Base-by-base conservation (phyloP, 2,113 vertebrate species). In the Calyptomena viridis region DNA sequence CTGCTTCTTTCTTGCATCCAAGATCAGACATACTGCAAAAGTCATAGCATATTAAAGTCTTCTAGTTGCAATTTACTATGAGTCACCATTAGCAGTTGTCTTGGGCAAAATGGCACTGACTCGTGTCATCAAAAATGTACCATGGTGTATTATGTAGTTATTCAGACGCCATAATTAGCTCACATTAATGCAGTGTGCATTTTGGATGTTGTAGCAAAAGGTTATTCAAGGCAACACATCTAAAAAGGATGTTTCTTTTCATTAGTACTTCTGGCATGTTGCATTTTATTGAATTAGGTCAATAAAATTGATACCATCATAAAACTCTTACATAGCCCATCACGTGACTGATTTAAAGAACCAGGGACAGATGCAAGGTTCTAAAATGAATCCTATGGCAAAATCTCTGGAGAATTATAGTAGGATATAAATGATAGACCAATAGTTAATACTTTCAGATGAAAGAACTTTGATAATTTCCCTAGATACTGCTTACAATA, bases 211-310 rank as follows among this genome's bases (percentile, higher is more conserved):
- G 50, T 42, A 79, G 30, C 28, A 78, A 89, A 89, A 68, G 58
- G 31, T 83, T 87, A 68, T 75, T 89, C 27, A 85, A 62, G 58
- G 60, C 30, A 81, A 46, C 2, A 88, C 58, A 66, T 67, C 33
- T 66, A 23, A 74, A 95, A 75, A 37, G 9, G 18, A 50, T 52
- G 7, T n/a, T 80, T 76, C 8, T 59, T 87, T 93, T 87, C 66
- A 64, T 86, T 81, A 83, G 19, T 66, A 31, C 46, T 91, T 77
- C 66, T 90, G 50, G 31, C 18, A 77, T 21, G 15, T 49, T 92
- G 18, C 8, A 84, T 90, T 89, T 81, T 78, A 53, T 91, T 73
- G 81, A 87, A 89, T 93, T 92, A 88, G 9, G n/a, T 81, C n/a
- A 73, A 40, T 88, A 87, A 94, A 93, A 71, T 8, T 59, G 89